Percentiles rank a stretch among this genome's conserved stretches.
These are phyloP conservation scores for Phalloptychus januarius DNA, from an alignment of 2,797 vertebrate genomes.

Conservation along the genomic window DNA sequence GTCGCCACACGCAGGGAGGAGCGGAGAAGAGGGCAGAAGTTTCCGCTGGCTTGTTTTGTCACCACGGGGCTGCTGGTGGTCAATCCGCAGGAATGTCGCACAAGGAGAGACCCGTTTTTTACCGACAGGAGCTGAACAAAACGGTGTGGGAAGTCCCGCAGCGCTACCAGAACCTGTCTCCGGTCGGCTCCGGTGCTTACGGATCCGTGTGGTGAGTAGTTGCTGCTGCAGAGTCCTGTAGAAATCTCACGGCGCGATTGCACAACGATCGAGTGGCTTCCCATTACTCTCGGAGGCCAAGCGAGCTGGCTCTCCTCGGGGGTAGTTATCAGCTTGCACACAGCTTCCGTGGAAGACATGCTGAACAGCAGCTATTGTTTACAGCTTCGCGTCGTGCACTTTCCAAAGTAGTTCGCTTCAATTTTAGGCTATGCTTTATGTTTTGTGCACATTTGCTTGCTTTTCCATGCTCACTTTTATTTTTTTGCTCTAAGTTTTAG, in stretches of 20 bases:
- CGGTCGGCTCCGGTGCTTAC: constrained; percentile 95
- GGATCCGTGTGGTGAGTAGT: constrained; percentile 93
- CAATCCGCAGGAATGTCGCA: constrained; percentile 85
- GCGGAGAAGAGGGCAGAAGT: constrained; percentile 68
- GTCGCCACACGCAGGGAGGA: constrained; percentile 53
- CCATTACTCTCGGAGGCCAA: constrained; percentile 51
- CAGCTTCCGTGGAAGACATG: not conserved
- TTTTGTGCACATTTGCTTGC: constrained; percentile 36
- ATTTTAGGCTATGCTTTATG: constrained; percentile 51
- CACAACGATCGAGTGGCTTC: constrained; percentile 52
- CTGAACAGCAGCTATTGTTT: constrained; percentile 39
- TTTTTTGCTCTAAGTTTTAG: not conserved
- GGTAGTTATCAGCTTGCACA: constrained; percentile 12
- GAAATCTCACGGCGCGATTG: constrained; percentile 39
- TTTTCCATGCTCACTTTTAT: not conserved
- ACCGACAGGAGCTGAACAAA: constrained; percentile 94
- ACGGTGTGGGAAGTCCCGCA: constrained; percentile 96
- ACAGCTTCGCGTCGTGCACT: constrained; percentile 36
- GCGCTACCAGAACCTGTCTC: constrained; percentile 89
- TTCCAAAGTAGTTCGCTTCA: constrained; percentile 26
- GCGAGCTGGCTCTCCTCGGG: constrained; percentile 12
- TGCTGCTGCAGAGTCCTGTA: constrained; percentile 27
- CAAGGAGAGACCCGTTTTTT: constrained; percentile 88
- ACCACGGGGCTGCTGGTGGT: constrained; percentile 54
- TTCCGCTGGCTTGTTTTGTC: constrained; percentile 71